phyloP scores from a whole-genome alignment of 2,113 vertebrate genomes.

The Tichodroma muraria region DNA sequence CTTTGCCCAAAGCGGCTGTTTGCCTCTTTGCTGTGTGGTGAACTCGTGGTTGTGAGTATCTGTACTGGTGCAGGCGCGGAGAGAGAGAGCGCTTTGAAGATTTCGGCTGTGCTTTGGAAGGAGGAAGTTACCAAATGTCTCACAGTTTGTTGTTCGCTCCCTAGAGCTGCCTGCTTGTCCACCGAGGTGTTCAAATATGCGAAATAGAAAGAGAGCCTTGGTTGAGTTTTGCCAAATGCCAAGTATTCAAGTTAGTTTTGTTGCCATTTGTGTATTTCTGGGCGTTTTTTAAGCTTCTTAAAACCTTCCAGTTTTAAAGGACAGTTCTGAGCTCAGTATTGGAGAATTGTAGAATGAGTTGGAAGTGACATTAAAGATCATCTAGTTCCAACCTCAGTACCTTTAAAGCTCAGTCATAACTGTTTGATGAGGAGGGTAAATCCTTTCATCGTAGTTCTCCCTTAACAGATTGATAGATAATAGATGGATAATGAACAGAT shows the following conservation, averaged over 20 bases:
- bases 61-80: neutral
- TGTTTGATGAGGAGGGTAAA: neutral
- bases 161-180: conserved; percentile 16
- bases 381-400: neutral
- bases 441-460: neutral
- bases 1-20: conserved; percentile 10
- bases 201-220: conserved; percentile 46
- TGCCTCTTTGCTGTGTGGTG: conserved; percentile 21
- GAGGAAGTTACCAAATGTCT: neutral
- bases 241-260: neutral
- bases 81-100: neutral
- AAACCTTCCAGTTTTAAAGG: neutral
- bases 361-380: neutral
- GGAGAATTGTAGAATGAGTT: neutral
- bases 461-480: neutral
- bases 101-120: neutral
- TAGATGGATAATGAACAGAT: neutral
- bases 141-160: neutral
- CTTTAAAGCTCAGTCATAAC: neutral
- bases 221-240: neutral
- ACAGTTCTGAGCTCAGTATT: neutral
- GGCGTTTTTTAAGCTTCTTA: neutral
- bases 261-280: neutral
- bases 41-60: neutral
- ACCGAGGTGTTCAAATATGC: neutral